phyloP scores from a whole-genome alignment of 1,140 invertebrate genomes.

The Drosophila bifasciata region DNA sequence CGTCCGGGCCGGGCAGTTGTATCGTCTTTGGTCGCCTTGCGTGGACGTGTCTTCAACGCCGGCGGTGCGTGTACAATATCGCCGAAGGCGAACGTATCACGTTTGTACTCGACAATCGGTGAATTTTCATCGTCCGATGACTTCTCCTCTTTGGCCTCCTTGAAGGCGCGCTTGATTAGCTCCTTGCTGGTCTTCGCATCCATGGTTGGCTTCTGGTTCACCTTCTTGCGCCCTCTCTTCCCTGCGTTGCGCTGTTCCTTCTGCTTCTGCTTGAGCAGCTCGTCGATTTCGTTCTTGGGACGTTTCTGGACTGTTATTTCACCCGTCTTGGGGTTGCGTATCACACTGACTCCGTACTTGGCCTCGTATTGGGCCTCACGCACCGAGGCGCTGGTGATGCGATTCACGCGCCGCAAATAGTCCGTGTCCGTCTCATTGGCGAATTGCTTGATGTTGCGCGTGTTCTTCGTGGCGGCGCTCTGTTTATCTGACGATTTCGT shows the following conservation, averaged over 20 bases:
- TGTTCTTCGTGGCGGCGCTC: constrained; percentile 15
- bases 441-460: constrained; percentile 76
- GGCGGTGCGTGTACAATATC: constrained; percentile 88
- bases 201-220: constrained; percentile 66
- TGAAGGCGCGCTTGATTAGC: constrained; percentile 72
- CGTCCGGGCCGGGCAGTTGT: constrained; percentile 84
- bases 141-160: constrained; percentile 51
- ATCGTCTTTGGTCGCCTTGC: constrained; percentile 81
- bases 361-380: constrained; percentile 86
- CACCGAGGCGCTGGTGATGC: constrained; percentile 85
- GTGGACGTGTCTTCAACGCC: constrained; percentile 84
- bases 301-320: constrained; percentile 84
- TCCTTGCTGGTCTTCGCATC: constrained; percentile 84
- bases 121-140: constrained; percentile 52
- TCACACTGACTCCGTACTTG: constrained; percentile 85
- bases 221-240: constrained; percentile 65
- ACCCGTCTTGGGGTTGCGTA: constrained; percentile 85
- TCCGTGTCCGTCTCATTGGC: constrained; percentile 83
- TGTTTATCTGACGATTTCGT: constrained; percentile 15
- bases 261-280: constrained; percentile 83
- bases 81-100: constrained; percentile 87
- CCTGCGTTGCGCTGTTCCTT: constrained; percentile 77
- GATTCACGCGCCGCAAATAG: constrained; percentile 85
- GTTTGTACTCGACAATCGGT: constrained; percentile 59
- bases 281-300: constrained; percentile 84